Evolutionary conservation across 2,888 invertebrate genomes (phyloP), one percentile per base, ranked within the genome.

Genomic region (Iphiclides podalirius): DNA sequence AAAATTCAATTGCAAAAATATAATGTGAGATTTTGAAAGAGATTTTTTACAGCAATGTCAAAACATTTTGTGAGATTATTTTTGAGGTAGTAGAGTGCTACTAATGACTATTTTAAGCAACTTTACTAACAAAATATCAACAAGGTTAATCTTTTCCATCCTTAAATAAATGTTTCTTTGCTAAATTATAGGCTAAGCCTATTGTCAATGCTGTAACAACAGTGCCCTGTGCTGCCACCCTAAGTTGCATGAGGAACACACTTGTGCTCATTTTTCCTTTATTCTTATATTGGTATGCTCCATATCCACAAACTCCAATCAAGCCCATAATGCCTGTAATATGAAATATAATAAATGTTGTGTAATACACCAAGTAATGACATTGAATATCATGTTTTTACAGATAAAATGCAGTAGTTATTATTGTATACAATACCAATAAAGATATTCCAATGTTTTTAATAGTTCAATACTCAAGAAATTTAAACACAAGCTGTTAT

Each of bases 181-280:
- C 82, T 89, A 96, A 90, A n/a, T 90, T 89, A 64, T 93, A 94
- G 0, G 88, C 87, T 47, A 96, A 81, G 35, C 96, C 96, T 41
- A 93, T 54, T 0, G 94, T 93, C 44, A 96, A 87, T 3, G 93
- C 92, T 4, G 93, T 93, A 4, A 96, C 94, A 0, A 95, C 94
- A 2, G 94, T 93, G 15, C 95, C 94, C 74, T 97, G 97, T 0
- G 96, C 96, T 0, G 93, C 93, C 4, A 97, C 96, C 79, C 96
- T 91, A 12, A 96, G 90, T 65, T 96, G 95, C 93, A 96, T 95
- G 58, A 92, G 90, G 79, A 93, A 96, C 1, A 96, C 92, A 58
- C 96, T 95, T 1, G 95, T 92, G 62, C 94, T 94, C 93, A 95
- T 94, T 54, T 90, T 86, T 0, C 96, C 96, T 58, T 90, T 90